These are phyloP conservation scores for Recurvirostra avosetta DNA, from an alignment of 2,113 vertebrate genomes.

Conservation along the genomic window DNA sequence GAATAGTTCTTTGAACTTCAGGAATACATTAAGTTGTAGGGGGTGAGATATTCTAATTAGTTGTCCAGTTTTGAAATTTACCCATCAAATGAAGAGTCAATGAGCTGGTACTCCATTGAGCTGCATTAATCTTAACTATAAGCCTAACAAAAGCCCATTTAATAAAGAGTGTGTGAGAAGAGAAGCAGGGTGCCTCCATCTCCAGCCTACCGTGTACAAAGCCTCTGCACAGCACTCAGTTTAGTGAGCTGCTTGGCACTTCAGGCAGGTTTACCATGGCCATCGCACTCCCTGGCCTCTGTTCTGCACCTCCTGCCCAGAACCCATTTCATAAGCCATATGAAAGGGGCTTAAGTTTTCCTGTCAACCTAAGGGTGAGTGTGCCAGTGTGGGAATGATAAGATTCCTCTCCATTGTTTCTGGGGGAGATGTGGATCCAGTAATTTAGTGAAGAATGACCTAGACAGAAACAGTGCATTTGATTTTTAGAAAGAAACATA, in stretches of 20 bases:
- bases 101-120: background rate
- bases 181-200: slow-evolving; percentile 1
- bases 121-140: slow-evolving; percentile 24
- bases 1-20: background rate
- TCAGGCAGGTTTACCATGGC: background rate
- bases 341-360: background rate
- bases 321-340: background rate
- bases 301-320: background rate
- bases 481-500: background rate
- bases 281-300: background rate
- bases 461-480: background rate
- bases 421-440: background rate
- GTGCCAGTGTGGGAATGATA: background rate
- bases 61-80: background rate
- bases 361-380: background rate
- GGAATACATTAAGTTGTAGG: background rate
- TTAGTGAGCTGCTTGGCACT: background rate
- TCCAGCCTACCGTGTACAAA: background rate
- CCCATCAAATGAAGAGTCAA: background rate
- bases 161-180: slow-evolving; percentile 7
- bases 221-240: background rate
- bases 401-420: background rate
- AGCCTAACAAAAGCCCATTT: background rate
- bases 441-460: background rate
- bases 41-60: background rate